Conservation (phyloP, 2,797 vertebrate species). For the Typhlichthys eigenmanni region DNA sequence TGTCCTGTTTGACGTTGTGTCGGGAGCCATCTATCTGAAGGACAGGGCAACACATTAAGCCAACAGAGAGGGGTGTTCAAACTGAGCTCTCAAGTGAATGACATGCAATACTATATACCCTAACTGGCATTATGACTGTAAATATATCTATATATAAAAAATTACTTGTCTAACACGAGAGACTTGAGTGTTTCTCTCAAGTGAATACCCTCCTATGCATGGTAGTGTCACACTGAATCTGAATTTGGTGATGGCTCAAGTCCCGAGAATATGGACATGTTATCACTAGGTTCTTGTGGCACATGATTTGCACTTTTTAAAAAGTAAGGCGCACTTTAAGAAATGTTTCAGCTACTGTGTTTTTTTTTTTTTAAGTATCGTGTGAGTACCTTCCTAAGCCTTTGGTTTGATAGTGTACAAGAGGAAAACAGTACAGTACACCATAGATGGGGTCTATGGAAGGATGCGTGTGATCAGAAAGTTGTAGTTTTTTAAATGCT, state of each 20-base stretch:
- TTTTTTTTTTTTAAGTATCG: background rate
- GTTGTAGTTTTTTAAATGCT: constrained; percentile 31
- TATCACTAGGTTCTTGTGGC: constrained; percentile 26
- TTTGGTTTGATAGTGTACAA: too few species aligned
- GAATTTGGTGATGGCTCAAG: constrained; percentile 9
- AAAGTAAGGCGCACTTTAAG: constrained; percentile 49
- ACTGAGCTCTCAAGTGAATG: constrained; percentile 1
- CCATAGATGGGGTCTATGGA: background rate
- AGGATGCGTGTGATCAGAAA: constrained; percentile 30
- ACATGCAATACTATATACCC: constrained; percentile 13
- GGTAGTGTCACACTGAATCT: constrained; percentile 18
- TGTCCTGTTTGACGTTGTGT: constrained; percentile 1
- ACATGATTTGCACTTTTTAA: constrained; percentile 34
- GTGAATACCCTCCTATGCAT: constrained; percentile 18
- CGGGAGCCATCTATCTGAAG: constrained; percentile 4
- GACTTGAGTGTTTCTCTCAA: background rate
- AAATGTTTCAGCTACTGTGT: constrained; percentile 3
- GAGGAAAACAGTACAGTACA: too few species aligned
- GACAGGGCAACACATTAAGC: background rate
- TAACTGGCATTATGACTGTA: constrained; percentile 11
- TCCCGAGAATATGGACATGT: constrained; percentile 9
- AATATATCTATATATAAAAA: background rate
- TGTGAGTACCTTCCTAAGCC: too few species aligned
- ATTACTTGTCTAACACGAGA: background rate
- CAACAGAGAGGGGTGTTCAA: constrained; percentile 27